Percentiles rank a stretch among this genome's conserved stretches.
Conservation (phyloP, 2,113 vertebrate species). For the Sorex fumeus region DNA sequence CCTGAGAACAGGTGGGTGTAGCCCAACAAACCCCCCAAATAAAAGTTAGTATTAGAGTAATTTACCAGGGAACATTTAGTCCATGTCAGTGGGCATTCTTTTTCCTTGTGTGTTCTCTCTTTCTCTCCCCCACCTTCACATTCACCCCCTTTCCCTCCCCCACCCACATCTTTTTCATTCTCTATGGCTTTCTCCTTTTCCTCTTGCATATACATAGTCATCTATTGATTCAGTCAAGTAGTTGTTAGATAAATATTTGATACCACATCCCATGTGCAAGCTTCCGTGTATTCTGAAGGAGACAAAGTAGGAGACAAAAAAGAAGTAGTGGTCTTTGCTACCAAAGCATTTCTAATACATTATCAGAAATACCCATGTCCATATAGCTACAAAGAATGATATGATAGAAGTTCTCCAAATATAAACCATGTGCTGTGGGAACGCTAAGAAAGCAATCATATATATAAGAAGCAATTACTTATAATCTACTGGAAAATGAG, state of each 20-base stretch:
- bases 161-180: neutral
- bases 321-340: neutral
- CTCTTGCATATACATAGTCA: neutral
- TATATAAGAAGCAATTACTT: neutral
- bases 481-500: neutral
- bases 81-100: neutral
- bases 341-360: neutral
- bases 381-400: neutral
- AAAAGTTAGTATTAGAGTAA: neutral
- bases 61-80: conserved; percentile 8
- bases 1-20: too few species aligned
- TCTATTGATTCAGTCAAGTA: neutral
- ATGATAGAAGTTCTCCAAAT: neutral
- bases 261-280: neutral
- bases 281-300: neutral
- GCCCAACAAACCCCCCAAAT: too few species aligned
- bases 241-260: conserved; percentile 53
- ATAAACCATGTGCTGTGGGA: neutral
- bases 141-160: too few species aligned
- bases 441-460: neutral
- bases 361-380: neutral
- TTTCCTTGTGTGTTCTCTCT: neutral
- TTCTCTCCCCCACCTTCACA: neutral
- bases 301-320: neutral
- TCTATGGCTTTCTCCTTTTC: too few species aligned